phyloP scores from a whole-genome alignment of 2,888 invertebrate species.

The Pristionchus fissidentatus region DNA sequence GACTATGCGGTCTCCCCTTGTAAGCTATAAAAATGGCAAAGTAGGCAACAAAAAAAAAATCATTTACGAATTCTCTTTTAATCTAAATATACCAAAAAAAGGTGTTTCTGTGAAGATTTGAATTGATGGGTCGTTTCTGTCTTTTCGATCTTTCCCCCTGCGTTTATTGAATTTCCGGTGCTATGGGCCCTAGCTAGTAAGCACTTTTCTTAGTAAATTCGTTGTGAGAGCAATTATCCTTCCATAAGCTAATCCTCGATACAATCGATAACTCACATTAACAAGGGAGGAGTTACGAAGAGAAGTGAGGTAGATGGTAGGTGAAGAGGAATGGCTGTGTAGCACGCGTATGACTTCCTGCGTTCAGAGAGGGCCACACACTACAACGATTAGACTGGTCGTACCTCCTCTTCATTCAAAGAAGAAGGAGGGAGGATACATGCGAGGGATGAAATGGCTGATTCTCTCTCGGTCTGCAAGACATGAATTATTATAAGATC shows the following conservation, averaged over 20 bases:
- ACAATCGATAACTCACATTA: background rate
- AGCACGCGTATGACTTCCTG: conserved; percentile 25
- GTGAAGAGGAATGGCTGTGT: background rate
- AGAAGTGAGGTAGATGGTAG: background rate
- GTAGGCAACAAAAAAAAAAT: no score
- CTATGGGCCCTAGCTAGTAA: no score
- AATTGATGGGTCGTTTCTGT: no score
- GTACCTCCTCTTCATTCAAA: background rate
- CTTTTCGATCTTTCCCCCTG: no score
- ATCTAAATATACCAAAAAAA: no score
- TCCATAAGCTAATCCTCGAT: background rate
- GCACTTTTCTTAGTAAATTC: no score
- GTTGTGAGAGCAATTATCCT: no score
- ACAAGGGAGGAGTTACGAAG: background rate
- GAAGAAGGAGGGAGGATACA: background rate
- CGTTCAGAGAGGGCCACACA: background rate
- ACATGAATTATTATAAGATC: background rate
- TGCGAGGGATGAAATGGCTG: background rate
- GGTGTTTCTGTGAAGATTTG: no score
- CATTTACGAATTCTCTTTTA: no score
- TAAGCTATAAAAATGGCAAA: no score
- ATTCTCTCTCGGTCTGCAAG: background rate
- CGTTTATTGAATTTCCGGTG: no score
- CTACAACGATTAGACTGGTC: background rate
- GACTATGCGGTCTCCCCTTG: no score